Conservation (phyloP, 1,140 invertebrate genomes). For the Lerema accius region DNA sequence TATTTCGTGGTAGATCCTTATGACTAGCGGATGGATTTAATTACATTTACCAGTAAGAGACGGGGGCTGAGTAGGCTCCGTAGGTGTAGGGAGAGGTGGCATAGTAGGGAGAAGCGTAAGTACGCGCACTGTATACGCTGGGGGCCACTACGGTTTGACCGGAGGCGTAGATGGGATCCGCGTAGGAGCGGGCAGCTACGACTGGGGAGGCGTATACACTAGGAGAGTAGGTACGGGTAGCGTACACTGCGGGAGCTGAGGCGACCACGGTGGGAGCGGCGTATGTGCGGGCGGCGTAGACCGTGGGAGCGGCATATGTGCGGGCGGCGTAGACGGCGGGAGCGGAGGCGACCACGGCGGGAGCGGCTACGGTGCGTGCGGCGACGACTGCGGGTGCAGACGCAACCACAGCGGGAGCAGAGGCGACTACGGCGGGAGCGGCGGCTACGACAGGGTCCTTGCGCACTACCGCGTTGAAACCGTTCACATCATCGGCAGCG, state of each 20-base stretch:
- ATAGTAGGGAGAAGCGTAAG: conserved; percentile 39
- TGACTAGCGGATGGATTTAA: conserved; percentile 9
- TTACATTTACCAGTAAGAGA: conserved; percentile 50
- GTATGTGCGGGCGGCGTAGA: background rate
- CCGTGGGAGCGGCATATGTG: conserved; percentile 19
- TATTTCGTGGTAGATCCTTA: conserved; percentile 36
- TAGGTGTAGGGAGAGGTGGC: conserved; percentile 31
- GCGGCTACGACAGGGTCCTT: conserved; percentile 43
- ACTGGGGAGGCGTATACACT: conserved; percentile 34
- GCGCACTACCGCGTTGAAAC: conserved; percentile 53
- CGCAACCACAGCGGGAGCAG: conserved; percentile 34
- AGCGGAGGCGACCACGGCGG: conserved; percentile 34
- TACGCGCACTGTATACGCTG: conserved; percentile 20
- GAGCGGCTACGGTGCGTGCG: conserved; percentile 35
- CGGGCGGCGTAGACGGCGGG: conserved; percentile 32
- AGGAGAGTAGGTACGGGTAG: conserved; percentile 31
- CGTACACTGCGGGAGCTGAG: conserved; percentile 20
- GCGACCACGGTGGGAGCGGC: conserved; percentile 35
- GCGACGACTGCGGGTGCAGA: conserved; percentile 39
- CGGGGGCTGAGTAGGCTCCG: conserved; percentile 36
- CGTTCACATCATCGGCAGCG: conserved; percentile 52
- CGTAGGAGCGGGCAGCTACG: conserved; percentile 8
- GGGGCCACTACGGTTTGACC: conserved; percentile 31
- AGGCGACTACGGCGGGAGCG: conserved; percentile 31
- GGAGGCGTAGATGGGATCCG: conserved; percentile 37